Evolutionary conservation across 2,113 vertebrate species (phyloP).

Genomic region (Cercocebus atys): DNA sequence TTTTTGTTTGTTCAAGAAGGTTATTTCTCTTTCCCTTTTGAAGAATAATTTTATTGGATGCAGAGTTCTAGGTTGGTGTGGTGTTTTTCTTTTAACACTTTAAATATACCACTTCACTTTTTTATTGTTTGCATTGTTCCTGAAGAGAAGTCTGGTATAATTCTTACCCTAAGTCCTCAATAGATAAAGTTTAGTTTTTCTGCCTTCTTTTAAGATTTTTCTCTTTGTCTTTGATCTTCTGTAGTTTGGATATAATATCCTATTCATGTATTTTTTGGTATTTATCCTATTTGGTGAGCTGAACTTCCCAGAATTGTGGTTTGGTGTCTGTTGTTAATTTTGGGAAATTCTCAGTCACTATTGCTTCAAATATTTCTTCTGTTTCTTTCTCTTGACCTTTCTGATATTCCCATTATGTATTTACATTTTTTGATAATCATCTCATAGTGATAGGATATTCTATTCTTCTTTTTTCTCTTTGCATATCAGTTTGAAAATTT

Average conservation of each 20-base stretch:
- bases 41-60: not conserved
- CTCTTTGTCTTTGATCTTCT: not conserved
- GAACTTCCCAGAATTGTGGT: not conserved
- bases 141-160: not conserved
- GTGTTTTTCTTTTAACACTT: not conserved
- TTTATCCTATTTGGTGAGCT: not conserved
- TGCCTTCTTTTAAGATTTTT: slow-evolving; percentile 17
- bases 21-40: not conserved
- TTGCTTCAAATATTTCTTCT: not conserved
- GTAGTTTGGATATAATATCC: not conserved
- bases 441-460: not conserved
- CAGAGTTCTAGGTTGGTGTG: not conserved
- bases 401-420: not conserved
- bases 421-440: not conserved
- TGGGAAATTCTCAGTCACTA: not conserved
- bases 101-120: not conserved
- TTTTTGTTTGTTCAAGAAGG: not conserved
- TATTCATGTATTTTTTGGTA: no score
- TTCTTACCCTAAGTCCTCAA: not conserved
- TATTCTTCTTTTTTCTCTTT: not conserved
- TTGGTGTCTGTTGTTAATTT: not conserved
- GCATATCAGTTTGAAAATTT: not conserved
- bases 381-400: not conserved
- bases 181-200: not conserved
- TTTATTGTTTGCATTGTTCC: not conserved